Evolutionary conservation across 2,888 invertebrate genomes (phyloP), one percentile per base, ranked within the genome.

Genomic region (Polymixis lichenea): DNA sequence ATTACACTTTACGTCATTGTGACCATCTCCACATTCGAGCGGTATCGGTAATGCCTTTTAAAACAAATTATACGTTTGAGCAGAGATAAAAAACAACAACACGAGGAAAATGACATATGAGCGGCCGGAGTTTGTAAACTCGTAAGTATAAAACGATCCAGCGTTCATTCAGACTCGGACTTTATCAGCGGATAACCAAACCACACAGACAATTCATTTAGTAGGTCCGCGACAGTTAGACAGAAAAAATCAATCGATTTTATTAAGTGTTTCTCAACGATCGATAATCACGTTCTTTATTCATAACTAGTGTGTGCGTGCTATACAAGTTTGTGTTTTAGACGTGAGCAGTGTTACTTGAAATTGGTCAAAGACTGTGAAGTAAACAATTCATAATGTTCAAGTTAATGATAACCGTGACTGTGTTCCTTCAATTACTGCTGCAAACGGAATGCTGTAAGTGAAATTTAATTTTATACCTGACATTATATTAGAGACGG

Each of bases 371-470:
- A 49, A 65, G 60, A 80, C 71, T 86, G 86, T 87, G 82, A 78
- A 86, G 51, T 82, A 75, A 80, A 84, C 25, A 73, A 78, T 86
- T 77, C 62, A 87, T 51, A 71, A 91, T 91, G 91, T 82, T 84
- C 19, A 86, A 86, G 49, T 86, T 84, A 75, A 69, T 87, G 65
- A 70, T 87, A 81, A 77, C 67, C 49, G 86, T 88, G 82, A 77
- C 85, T 82, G 72, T 86, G 72, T 51, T 90, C 32, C 80, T 90
- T 66, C 87, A 89, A 64, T 87, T 88, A 67, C 85, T 87, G 62
- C 85, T 89, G 61, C 86, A 87, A 77, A 84, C 72, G 60, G 78
- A 87, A 83, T 83, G 89, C 75, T 83, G 92, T 92, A 90, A 92
- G 92, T 92, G 51, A 70, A 72, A 78, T 80, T 86, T 79, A 38